Evolutionary conservation across 2,113 vertebrate species (phyloP), one percentile per base, ranked within the genome.

Genomic region (Embiotoca jacksoni): DNA sequence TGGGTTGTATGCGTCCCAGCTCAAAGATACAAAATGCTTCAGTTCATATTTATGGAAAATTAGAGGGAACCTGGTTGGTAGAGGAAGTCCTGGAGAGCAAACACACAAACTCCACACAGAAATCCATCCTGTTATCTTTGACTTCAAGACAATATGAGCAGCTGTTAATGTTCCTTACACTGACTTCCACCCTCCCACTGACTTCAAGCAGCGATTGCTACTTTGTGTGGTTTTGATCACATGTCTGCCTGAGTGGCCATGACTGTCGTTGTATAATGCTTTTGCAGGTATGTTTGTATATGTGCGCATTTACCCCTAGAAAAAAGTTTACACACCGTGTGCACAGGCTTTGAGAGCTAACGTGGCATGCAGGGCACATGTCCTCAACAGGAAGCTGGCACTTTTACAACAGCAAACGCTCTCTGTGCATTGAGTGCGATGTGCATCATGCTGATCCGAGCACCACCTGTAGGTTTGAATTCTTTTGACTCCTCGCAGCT

Each of bases 261-360:
- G 82, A 82, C 64, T 82, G 76, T 78, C 15, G 49, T 69, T 37
- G 80, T 64, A 57, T 14, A 75, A 79, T 37, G 57, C 60, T 88
- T 23, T 83, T 88, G 69, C 75, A 68, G 84, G 61, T 64, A 62
- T 44, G 72, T 67, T 72, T 87, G 87, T 87, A 84, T 79, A 81
- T 81, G 72, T 9, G n/a, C 57, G 70, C 70, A 16, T 85, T 91
- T 78, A 75, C n/a, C 72, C 56, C 75, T 33, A 70, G 63, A 78
- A 66, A 49, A 57, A 64, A 41, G 84, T 85, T 88, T 83, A 87
- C 67, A 82, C 79, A 69, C 57, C 53, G 62, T 59, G 79, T 59
- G 81, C 76, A 63, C 70, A 66, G 72, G 68, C 81, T 90, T 88
- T 89, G 72, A 86, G 83, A 87, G 65, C 81, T 86, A 92, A 90